phyloP scores from a whole-genome alignment of 2,797 vertebrate species.

The Prionace glauca region DNA sequence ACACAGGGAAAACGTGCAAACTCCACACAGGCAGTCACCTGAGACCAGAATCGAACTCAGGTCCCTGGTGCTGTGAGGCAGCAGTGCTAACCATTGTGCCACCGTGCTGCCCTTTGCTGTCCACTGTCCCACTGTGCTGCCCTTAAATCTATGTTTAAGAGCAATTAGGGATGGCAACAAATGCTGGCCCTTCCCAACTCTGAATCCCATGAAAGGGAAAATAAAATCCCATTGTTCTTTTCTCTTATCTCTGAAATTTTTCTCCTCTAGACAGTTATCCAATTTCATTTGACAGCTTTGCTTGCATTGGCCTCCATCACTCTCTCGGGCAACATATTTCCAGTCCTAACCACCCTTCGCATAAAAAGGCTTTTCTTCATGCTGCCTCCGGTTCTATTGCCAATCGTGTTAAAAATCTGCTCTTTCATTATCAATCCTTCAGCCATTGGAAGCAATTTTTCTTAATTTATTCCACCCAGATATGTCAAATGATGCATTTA shows the following conservation, averaged over 20 bases:
- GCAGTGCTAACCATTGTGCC: too few relatives aligned
- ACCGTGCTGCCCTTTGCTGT: too few relatives aligned
- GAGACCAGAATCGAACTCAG: too few relatives aligned
- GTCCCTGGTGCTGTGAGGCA: too few relatives aligned
- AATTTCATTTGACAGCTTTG: background rate
- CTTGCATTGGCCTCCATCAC: background rate
- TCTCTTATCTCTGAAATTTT: background rate
- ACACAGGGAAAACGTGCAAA: too few relatives aligned
- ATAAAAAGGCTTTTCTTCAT: background rate
- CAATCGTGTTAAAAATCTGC: background rate
- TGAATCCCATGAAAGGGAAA: too few relatives aligned
- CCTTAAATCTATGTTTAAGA: too few relatives aligned
- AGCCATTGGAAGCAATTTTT: background rate
- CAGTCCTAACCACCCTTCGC: background rate
- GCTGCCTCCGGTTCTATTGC: background rate
- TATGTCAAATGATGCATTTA: background rate
- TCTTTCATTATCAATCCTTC: background rate
- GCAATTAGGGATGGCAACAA: too few relatives aligned
- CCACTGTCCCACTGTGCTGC: too few relatives aligned
- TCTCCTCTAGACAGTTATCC: background rate
- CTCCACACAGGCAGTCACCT: too few relatives aligned
- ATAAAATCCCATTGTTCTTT: background rate
- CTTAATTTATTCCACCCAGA: background rate
- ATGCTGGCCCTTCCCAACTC: too few relatives aligned
- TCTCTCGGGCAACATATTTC: background rate